Conservation (phyloP, 2,113 vertebrate genomes). For the Perca schrenkii region DNA sequence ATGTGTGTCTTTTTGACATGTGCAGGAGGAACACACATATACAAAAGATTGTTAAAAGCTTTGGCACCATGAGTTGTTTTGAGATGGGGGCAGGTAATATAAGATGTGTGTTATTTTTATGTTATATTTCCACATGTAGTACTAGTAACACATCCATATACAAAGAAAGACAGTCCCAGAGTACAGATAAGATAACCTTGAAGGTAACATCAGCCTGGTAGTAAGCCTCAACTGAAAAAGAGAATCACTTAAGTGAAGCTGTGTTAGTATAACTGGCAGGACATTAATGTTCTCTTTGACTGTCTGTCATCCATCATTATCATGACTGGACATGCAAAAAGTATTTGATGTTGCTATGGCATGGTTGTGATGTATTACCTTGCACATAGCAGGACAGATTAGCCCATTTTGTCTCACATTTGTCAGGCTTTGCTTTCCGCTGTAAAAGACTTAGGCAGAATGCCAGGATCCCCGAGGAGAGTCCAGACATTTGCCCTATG, state of each 20-base stretch:
- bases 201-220: conserved; percentile 10
- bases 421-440: conserved; percentile 22
- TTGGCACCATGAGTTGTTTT: neutral
- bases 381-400: conserved; percentile 22
- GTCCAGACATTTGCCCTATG: conserved; percentile 40
- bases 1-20: neutral
- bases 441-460: conserved; percentile 23
- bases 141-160: neutral
- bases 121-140: neutral
- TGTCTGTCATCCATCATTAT: conserved; percentile 35
- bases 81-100: neutral
- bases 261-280: conserved; percentile 19
- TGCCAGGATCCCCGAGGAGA: conserved; percentile 30
- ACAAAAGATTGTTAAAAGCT: neutral
- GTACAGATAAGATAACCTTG: neutral
- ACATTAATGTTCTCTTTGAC: conserved; percentile 17
- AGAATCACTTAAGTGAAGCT: neutral
- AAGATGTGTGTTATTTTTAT: neutral
- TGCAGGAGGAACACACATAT: neutral
- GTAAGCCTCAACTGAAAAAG: conserved; percentile 12
- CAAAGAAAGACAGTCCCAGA: neutral
- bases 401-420: conserved; percentile 22
- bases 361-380: conserved; percentile 5
- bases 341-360: too few species aligned
- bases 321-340: neutral